Evolutionary conservation across 2,797 vertebrate species (phyloP), one percentile per base, ranked within the genome.

Genomic region (Thunnus albacares): DNA sequence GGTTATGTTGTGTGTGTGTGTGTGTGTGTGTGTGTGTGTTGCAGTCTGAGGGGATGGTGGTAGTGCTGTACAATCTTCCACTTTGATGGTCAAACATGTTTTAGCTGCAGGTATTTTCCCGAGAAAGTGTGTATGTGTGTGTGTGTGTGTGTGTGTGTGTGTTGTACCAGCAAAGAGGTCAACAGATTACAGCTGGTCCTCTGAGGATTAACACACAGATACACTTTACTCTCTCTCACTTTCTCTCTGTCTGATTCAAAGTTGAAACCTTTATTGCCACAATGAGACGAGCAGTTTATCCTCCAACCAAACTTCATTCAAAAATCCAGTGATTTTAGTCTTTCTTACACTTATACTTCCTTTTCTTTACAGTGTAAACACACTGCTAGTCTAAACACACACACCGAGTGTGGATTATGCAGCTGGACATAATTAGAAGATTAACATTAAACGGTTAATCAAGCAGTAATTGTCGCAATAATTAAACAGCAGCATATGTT

Each of bases 21-120:
- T 65, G 52, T 66, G 69, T 73, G 62, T 59, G 69, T 60, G 24
- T 30, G 24, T 52, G 61, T 66, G 59, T 60, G 47, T 49, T 58
- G 53, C 53, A 18, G 55, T 17, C 64, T 52, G 72, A 76, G 71
- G 41, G n/a, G 41, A 57, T 57, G 77, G 60, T 82, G 49, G 58
- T 85, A 9, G 35, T 38, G 80, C 53, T 82, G 86, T 84, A 82
- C 83, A 82, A 64, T 90, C 87, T 92, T 90, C 82, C 87, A 87
- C 89, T 89, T 87, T 91, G 84, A 89, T 89, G 81, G 83, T 87
- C 85, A 86, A 88, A 90, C 81, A 87, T 88, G 75, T 87, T 93
- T 85, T 84, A 84, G 89, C 90, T 89, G 75, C 82, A 89, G 85
- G 87, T 91, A 76, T 85, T 89, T 90, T 87, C 83, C 74, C 66